Percentiles rank a stretch among this genome's conserved stretches.
Evolutionary conservation across 2,888 invertebrate species (phyloP).

Genomic region (Actias luna): DNA sequence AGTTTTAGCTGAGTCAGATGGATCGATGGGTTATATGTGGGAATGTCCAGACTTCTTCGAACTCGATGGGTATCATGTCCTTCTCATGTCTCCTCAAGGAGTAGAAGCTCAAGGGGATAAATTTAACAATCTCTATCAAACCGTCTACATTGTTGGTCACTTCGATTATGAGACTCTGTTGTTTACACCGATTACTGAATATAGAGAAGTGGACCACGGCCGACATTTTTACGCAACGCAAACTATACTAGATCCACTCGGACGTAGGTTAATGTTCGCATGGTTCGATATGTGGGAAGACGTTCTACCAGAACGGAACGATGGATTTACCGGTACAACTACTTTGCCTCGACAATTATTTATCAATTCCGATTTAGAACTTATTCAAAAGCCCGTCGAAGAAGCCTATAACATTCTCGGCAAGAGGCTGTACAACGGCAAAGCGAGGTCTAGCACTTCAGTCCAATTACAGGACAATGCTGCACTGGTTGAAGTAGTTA

Average conservation of each 20-base stretch:
- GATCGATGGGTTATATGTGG: constrained; percentile 68
- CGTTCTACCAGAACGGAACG: constrained; percentile 55
- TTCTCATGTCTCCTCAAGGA: constrained; percentile 73
- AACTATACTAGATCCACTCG: constrained; percentile 44
- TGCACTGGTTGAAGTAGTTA: constrained; percentile 49
- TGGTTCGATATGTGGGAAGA: constrained; percentile 75
- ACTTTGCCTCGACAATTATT: constrained; percentile 58
- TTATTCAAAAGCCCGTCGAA: constrained; percentile 54
- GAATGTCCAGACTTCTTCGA: constrained; percentile 79
- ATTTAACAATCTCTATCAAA: constrained; percentile 60
- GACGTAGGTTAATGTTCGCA: constrained; percentile 56
- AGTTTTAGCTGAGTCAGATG: constrained; percentile 54
- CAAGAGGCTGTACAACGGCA: constrained; percentile 34
- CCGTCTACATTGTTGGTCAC: constrained; percentile 68
- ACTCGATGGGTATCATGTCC: constrained; percentile 53
- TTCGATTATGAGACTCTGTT: constrained; percentile 54
- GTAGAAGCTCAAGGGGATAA: constrained; percentile 54
- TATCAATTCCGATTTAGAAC: constrained; percentile 38
- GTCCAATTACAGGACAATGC: constrained; percentile 43
- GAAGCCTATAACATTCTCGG: constrained; percentile 39
- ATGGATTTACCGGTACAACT: constrained; percentile 68
- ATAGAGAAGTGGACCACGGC: constrained; percentile 60
- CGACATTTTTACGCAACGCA: constrained; percentile 76
- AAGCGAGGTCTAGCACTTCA: constrained; percentile 26
- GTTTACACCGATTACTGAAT: constrained; percentile 50